Evolutionary conservation across 2,797 vertebrate species (phyloP), one percentile per base, ranked within the genome.

Genomic region (Argya squamiceps): DNA sequence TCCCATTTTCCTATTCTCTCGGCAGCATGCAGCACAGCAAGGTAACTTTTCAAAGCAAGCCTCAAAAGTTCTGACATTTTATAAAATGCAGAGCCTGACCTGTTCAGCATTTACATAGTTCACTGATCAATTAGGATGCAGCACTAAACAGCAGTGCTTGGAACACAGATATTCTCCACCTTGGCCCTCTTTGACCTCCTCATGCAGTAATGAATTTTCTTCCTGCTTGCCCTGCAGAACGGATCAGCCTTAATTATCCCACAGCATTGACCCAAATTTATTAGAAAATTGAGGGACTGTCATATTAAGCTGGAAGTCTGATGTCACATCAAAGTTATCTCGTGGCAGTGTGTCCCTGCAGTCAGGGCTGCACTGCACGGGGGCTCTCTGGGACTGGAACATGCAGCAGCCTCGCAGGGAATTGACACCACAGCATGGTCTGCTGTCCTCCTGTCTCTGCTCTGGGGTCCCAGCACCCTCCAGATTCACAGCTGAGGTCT

Each of bases 61-160:
- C 60, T 92, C 84, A 74, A 86, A 86, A 59, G 69, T 78, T 96
- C 80, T 94, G 95, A 93, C 88, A 70, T 77, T 89, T 89, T 17
- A 50, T 84, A 70, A 88, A 95, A 96, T 43, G 73, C 92, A 95
- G 55, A 90, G 55, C 83, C 88, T 94, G 95, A 94, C 95, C 92
- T 79, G 62, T 69, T 92, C 88, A 73, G 79, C 76, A 88, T 91
- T 95, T 88, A 92, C 87, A 91, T 73, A 91, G 85, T 62, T 92
- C 92, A 92, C 69, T 84, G 91, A 79, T 96, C 95, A 94, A 86
- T 93, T 92, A 90, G 83, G 92, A 92, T 92, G 80, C 84, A 84
- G 92, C 70, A 81, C 85, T 91, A 93, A 96, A 86, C 83, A 94
- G 79, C 79, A 59, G 39, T 15, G 22, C 84, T 76, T 69, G 47